Evolutionary conservation across 2,113 vertebrate genomes (phyloP).

Genomic region (Trematomus loennbergii): DNA sequence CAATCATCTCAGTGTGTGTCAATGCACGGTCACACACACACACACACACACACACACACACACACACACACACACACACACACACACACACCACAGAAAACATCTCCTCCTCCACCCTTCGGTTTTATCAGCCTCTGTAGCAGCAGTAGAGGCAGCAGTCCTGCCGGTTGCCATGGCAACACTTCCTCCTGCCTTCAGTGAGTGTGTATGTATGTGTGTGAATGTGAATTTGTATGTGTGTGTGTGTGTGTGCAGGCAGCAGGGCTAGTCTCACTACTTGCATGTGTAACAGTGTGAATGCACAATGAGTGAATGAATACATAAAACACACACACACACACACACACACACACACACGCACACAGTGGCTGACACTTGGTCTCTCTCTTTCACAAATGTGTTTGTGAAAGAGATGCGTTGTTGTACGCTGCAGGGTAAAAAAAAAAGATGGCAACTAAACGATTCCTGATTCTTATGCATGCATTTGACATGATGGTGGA

Average conservation of each 20-base stretch:
- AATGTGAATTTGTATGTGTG: slow-evolving; percentile 20
- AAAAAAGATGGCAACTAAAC: neutral
- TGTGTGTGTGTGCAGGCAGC: slow-evolving; percentile 30
- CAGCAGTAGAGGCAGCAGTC: slow-evolving; percentile 74
- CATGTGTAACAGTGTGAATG: slow-evolving; percentile 64
- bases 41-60: slow-evolving; percentile 32
- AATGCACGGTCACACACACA: slow-evolving; percentile 11
- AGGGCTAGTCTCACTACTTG: slow-evolving; percentile 56
- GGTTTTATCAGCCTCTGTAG: slow-evolving; percentile 70
- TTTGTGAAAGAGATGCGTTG: slow-evolving; percentile 52
- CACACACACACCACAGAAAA: slow-evolving; percentile 12
- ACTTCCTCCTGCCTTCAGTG: slow-evolving; percentile 77
- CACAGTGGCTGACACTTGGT: slow-evolving; percentile 21
- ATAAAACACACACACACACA: slow-evolving; percentile 52
- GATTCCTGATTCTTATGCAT: slow-evolving; percentile 9
- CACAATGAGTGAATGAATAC: slow-evolving; percentile 72
- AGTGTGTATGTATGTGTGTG: slow-evolving; percentile 14
- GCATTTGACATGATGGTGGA: neutral
- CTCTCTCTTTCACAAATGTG: slow-evolving; percentile 50
- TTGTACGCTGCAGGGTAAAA: slow-evolving; percentile 8
- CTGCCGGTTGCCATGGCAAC: slow-evolving; percentile 87
- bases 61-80: slow-evolving; percentile 25
- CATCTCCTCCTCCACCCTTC: slow-evolving; percentile 52
- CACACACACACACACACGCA: slow-evolving; percentile 49
- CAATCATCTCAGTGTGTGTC: slow-evolving; percentile 31